Percentiles rank a stretch among this genome's conserved stretches.
phyloP scores from a whole-genome alignment of 2,113 vertebrate species.

The Malaclemys terrapin region DNA sequence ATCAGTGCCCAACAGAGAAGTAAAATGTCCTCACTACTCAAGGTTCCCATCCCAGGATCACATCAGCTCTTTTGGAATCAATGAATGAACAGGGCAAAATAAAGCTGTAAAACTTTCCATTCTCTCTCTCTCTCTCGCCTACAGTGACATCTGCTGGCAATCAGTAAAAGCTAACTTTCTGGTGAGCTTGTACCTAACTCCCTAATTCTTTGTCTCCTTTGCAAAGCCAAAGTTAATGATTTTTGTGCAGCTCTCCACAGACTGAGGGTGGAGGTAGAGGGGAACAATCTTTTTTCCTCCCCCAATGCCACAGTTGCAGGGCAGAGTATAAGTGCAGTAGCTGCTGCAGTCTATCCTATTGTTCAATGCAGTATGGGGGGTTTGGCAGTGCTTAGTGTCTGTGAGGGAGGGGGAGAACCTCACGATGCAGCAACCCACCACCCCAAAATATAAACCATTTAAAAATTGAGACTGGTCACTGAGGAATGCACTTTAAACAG shows the following conservation, averaged over 20 bases:
- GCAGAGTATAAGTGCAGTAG: neutral
- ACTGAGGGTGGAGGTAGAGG: neutral
- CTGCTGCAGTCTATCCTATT: neutral
- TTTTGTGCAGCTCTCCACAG: accelerated
- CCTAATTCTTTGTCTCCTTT: accelerated
- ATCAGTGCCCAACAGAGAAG: no score
- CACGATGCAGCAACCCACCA: no score
- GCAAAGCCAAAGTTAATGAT: accelerated
- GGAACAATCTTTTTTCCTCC: neutral
- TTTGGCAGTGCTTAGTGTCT: neutral
- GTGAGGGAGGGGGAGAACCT: no score
- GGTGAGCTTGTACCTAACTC: accelerated
- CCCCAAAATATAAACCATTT: no score
- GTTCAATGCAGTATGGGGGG: neutral
- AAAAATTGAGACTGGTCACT: no score
- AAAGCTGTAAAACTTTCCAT: neutral
- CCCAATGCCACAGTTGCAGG: neutral
- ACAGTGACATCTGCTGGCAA: neutral
- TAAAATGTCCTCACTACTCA: neutral
- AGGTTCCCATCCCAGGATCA: neutral
- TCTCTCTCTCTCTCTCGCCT: neutral
- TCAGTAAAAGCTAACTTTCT: no score
- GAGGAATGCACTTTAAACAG: no score
- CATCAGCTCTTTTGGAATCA: no score
- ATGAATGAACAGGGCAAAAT: neutral